Base-by-base conservation (phyloP, 2,797 vertebrate genomes). In the Betta splendens region DNA sequence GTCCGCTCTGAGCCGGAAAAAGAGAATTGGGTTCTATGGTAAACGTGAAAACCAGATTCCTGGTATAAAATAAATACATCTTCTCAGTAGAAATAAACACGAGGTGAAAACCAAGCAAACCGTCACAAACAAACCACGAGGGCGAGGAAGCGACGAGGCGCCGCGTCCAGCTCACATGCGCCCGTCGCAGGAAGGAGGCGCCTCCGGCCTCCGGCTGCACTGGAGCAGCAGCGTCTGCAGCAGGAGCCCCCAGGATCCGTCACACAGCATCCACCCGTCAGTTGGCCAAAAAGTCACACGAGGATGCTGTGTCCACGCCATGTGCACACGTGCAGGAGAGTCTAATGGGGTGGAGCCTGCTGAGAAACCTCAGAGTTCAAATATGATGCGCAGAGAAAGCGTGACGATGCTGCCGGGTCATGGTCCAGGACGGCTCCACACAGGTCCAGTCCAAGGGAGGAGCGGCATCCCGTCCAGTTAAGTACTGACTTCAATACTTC, bases 51-150 rank as follows among this genome's bases (percentile, higher is more conserved):
- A 78, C 70, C 78, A 84, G 79, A 79, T 48, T 67, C 78, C 78
- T 64, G 7, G 57, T 79, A 72, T 56, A 75, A 89, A 91, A 92
- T 91, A 92, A 92, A 92, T 89, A 91, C 83, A 88, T 50, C 59
- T 81, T 81, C 69, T 87, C 86, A 80, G 82, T 84, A 79, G 77
- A 68, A 81, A 75, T 67, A 77, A 80, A 75, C 58, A 56, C 68
- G 84, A 82, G 58, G 43, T 40, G 64, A 69, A 37, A 84, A 63
- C 31, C 45, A 13, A 86, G 60, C 50, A 75, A 78, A 68, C 60
- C 55, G 51, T 76, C 63, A 62, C 51, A 61, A 78, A 62, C 51
- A 61, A 78, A 71, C 59, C 49, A 51, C 64, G 46, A 40, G 53
- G 42, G 42, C 28, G 71, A 31, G 54, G 28, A 57, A 73, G 66